These are phyloP conservation scores for Trichechus manatus DNA, from an alignment of 2,113 vertebrate genomes.

Conservation along the genomic window DNA sequence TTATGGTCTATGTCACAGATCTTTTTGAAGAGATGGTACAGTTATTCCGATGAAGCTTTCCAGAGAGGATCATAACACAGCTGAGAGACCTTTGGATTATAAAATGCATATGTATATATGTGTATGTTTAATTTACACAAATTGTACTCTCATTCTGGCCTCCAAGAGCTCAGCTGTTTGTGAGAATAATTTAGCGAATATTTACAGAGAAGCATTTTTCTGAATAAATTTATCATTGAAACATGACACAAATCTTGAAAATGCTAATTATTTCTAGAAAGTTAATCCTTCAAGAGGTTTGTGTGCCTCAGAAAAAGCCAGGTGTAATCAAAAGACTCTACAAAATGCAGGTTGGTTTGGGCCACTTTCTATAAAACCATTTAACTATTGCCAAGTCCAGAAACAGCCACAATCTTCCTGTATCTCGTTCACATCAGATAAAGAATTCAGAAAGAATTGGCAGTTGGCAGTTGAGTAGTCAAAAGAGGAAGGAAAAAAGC, in stretches of 20 bases:
- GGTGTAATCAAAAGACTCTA: constrained; percentile 80
- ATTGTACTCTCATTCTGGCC: constrained; percentile 35
- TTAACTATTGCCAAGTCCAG: constrained; percentile 85
- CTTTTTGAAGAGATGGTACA: not conserved
- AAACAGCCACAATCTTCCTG: constrained; percentile 65
- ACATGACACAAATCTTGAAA: constrained; percentile 81
- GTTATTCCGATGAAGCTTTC: not conserved
- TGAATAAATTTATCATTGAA: constrained; percentile 79
- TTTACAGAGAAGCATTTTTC: constrained; percentile 71
- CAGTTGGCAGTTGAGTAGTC: constrained; percentile 72
- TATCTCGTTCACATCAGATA: constrained; percentile 81
- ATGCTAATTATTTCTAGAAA: constrained; percentile 82
- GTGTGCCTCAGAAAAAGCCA: constrained; percentile 80
- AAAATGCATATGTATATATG: not conserved
- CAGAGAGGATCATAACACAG: constrained; percentile 12
- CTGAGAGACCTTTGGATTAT: not conserved
- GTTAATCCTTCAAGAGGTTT: constrained; percentile 84
- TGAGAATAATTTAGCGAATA: constrained; percentile 37
- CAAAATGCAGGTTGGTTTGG: constrained; percentile 60
- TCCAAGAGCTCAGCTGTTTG: constrained; percentile 60
- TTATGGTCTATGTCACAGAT: not conserved
- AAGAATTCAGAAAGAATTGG: constrained; percentile 68
- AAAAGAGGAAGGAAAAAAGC: constrained; percentile 67
- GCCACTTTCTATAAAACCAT: constrained; percentile 75
- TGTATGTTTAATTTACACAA: constrained; percentile 48